Percentiles rank a stretch among this genome's conserved stretches.
These are phyloP conservation scores for Hippasteria phrygiana DNA, from an alignment of 53 echinoderm and acorn worm genomes.

Conservation along the genomic window DNA sequence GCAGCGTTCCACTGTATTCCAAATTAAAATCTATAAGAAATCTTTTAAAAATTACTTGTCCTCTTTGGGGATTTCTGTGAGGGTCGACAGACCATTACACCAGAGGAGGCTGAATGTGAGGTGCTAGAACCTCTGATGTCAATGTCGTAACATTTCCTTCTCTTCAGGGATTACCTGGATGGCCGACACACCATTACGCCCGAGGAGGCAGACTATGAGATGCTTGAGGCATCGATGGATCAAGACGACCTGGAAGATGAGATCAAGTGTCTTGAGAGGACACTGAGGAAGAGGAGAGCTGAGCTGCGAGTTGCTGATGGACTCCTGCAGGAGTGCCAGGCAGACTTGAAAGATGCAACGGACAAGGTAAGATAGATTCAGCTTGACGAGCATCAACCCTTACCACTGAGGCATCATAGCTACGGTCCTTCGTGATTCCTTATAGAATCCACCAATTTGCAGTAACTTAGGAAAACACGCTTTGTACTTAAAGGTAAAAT, in stretches of 20 bases:
- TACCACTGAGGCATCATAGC: neutral
- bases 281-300: conserved; percentile 87
- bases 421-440: no score
- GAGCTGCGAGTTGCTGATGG: conserved; percentile 90
- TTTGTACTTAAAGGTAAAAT: no score
- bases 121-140: conserved; percentile 50
- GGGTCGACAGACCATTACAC: conserved; percentile 53
- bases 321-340: conserved; percentile 86
- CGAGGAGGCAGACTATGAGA: conserved; percentile 81
- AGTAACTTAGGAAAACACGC: no score
- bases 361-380: conserved; percentile 68
- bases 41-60: no score
- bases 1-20: no score
- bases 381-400: neutral
- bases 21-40: no score
- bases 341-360: conserved; percentile 79
- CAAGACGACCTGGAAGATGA: conserved; percentile 75
- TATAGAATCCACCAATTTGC: no score
- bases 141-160: no score
- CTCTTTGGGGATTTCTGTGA: conserved; percentile 64
- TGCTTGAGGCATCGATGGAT: conserved; percentile 58
- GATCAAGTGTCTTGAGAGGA: conserved; percentile 83
- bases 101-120: conserved; percentile 81
- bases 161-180: conserved; percentile 65
- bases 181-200: conserved; percentile 60